These are phyloP conservation scores for Tetranychus urticae DNA, from an alignment of 1,140 invertebrate genomes.

Conservation along the genomic window DNA sequence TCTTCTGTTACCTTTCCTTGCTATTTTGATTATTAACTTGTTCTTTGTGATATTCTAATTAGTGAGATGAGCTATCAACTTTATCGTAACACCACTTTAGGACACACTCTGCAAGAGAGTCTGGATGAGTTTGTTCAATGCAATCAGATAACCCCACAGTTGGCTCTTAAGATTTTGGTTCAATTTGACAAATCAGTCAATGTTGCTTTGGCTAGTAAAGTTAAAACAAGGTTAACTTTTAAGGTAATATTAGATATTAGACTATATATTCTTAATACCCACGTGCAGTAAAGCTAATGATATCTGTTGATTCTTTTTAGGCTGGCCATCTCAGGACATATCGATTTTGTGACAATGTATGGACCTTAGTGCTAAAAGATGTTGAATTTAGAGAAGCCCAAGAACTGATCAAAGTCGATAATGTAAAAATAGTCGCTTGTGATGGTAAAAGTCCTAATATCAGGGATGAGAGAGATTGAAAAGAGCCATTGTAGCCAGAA, in stretches of 20 bases:
- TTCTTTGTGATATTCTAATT: neutral
- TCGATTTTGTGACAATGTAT: slow-evolving; percentile 98
- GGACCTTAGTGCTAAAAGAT: slow-evolving; percentile 97
- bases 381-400: slow-evolving; percentile 92
- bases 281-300: no score
- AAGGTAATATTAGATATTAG: slow-evolving; percentile 25
- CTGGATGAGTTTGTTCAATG: slow-evolving; percentile 78
- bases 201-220: slow-evolving; percentile 63
- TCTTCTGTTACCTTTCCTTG: neutral
- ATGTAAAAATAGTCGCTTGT: slow-evolving; percentile 98
- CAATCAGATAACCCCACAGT: slow-evolving; percentile 74
- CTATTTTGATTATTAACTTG: neutral
- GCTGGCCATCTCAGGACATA: slow-evolving; percentile 93
- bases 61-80: slow-evolving; percentile 44
- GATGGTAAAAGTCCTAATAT: slow-evolving; percentile 32
- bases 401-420: slow-evolving; percentile 78
- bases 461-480: no score
- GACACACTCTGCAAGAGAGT: slow-evolving; percentile 84
- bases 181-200: slow-evolving; percentile 97
- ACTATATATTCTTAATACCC: no score
- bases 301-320: slow-evolving; percentile 20
- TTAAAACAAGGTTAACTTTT: slow-evolving; percentile 75
- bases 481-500: no score
- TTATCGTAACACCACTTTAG: slow-evolving; percentile 89
- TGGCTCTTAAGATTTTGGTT: slow-evolving; percentile 72